These are phyloP conservation scores for Macrosiphum euphorbiae DNA, from an alignment of 2,888 invertebrate species.

Conservation along the genomic window DNA sequence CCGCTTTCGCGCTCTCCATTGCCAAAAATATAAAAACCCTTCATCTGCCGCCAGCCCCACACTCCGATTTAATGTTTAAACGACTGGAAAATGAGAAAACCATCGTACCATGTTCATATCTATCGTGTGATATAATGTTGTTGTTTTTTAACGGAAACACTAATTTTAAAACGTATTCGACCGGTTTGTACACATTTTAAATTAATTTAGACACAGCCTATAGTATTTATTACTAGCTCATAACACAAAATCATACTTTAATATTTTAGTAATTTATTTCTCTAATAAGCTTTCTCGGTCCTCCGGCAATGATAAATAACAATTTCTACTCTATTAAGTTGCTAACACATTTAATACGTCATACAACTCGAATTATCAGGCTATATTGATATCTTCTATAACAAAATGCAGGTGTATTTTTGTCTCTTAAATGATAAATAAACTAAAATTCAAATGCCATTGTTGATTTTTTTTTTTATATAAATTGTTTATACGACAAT, in stretches of 20 bases:
- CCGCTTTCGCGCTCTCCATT: constrained; percentile 53
- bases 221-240: background rate
- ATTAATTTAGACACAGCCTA: background rate
- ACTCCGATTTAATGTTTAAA: constrained; percentile 49
- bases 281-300: background rate
- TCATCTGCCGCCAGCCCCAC: background rate
- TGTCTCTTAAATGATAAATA: background rate
- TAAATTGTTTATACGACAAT: background rate
- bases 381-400: background rate
- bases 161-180: constrained; percentile 8
- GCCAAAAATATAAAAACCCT: constrained; percentile 57
- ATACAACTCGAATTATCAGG: background rate
- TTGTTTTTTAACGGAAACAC: background rate
- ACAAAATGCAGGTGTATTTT: background rate
- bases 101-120: constrained; percentile 42
- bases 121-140: constrained; percentile 26
- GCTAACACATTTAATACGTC: background rate
- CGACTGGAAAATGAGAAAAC: constrained; percentile 60
- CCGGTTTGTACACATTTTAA: background rate
- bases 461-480: background rate
- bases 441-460: background rate
- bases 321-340: background rate
- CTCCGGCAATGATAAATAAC: background rate
- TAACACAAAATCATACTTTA: background rate
- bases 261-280: background rate